Conservation (phyloP, 2,888 invertebrate species). For the Limnephilus rhombicus region DNA sequence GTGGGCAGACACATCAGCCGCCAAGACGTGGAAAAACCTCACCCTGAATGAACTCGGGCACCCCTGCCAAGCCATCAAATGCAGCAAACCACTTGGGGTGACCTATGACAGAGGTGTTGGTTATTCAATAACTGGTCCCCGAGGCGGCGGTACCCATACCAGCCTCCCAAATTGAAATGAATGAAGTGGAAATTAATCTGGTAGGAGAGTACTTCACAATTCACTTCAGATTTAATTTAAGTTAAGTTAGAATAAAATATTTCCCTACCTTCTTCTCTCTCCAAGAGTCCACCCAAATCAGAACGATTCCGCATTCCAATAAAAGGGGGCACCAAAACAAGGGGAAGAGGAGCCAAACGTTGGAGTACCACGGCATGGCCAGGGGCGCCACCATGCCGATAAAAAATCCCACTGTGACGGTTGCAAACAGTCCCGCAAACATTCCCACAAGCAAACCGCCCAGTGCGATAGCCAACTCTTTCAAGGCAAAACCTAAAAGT, state of each 20-base stretch:
- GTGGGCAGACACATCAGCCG: too few species aligned
- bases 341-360: conserved; percentile 61
- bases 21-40: too few species aligned
- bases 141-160: too few species aligned
- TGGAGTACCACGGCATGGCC: conserved; percentile 63
- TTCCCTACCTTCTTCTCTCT: conserved; percentile 52
- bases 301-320: conserved; percentile 47
- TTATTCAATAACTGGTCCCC: too few species aligned
- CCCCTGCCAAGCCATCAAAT: too few species aligned
- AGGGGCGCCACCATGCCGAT: conserved; percentile 51
- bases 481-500: conserved; percentile 3
- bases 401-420: conserved; percentile 35
- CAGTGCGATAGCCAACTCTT: not conserved
- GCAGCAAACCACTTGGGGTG: too few species aligned
- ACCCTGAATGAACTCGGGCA: too few species aligned
- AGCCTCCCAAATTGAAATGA: too few species aligned
- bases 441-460: conserved; percentile 27
- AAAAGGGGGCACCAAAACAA: conserved; percentile 60
- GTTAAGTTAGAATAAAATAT: not conserved
- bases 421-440: conserved; percentile 33
- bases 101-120: too few species aligned
- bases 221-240: too few species aligned
- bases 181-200: too few species aligned
- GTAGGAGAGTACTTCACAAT: too few species aligned
- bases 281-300: conserved; percentile 51